These are phyloP conservation scores for Pachypeltis micranthus DNA, from an alignment of 1,140 invertebrate genomes.

Conservation along the genomic window DNA sequence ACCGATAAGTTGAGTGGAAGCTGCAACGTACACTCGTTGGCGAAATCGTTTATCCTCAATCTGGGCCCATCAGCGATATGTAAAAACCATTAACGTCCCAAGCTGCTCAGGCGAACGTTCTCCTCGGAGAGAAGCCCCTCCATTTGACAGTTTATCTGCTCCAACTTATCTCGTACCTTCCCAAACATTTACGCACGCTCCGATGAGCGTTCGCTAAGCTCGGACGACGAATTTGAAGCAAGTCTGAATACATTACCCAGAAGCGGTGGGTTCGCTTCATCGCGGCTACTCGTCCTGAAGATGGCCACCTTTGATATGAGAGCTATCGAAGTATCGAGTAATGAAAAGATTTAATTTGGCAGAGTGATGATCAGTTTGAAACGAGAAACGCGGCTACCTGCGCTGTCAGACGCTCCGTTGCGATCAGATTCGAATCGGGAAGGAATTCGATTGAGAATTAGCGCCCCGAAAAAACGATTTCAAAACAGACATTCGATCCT, in stretches of 20 bases:
- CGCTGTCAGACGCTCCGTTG: no score
- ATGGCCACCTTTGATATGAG: neutral
- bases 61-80: neutral
- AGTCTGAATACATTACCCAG: neutral
- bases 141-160: neutral
- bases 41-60: no score
- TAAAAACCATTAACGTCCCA: neutral
- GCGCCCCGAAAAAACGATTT: no score
- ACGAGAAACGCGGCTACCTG: no score
- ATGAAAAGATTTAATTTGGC: no score
- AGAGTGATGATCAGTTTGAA: no score
- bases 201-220: neutral
- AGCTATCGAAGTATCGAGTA: neutral
- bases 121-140: neutral
- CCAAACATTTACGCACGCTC: neutral
- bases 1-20: no score
- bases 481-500: no score
- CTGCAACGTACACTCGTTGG: no score
- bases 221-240: neutral
- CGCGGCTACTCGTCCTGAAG: neutral
- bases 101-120: neutral
- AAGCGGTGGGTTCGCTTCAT: neutral
- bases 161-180: neutral
- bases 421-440: no score
- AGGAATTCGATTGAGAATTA: no score